Evolutionary conservation across 1,140 invertebrate genomes (phyloP), one percentile per base, ranked within the genome.

Genomic region (Bombus sylvicola): DNA sequence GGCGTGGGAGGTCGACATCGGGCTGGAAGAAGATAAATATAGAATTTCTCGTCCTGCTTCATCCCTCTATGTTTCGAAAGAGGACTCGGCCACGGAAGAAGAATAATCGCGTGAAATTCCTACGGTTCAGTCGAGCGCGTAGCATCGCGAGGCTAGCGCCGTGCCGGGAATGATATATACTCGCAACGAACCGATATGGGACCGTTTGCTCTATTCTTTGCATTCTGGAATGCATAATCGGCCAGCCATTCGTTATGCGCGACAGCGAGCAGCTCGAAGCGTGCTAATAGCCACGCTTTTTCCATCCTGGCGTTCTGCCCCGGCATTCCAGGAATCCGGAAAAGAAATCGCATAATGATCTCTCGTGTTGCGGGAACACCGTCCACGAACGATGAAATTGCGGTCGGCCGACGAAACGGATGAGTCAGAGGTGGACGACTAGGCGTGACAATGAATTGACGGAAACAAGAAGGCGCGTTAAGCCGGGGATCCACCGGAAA

Each of bases 81-180:
- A 76, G 43, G 43, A 39, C 57, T 69, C 72, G 43, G 62, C 85
- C 57, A 81, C 68, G 88, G 75, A 80, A 87, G 88, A 82, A 87
- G 88, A 81, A 81, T 84, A 90, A 90, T 88, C 89, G 71, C 79
- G 86, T 90, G 72, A 74, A 90, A 90, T 90, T 90, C 86, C 88
- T 83, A 72, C 80, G 64, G 87, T 81, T 87, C 86, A 69, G 57
- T 81, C 83, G 83, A 87, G 89, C 80, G 85, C 77, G 79, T 80
- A 80, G 62, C 77, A 64, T 41, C 73, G 73, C 62, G 62, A 81
- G 73, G 3, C 43, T 62, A 57, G 66, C 69, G 31, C 8, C n/a
- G 28, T 73, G 28, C n/a, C 53, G n/a, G 22, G 37, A 37, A 81
- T 71, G 75, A 68, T 77, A 73, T 81, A 80, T 77, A 84, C 22